A percentile compares a stretch with the other conserved stretches of the same genome.
Conservation (phyloP, 2,888 invertebrate species). For the Fabriciana adippe region DNA sequence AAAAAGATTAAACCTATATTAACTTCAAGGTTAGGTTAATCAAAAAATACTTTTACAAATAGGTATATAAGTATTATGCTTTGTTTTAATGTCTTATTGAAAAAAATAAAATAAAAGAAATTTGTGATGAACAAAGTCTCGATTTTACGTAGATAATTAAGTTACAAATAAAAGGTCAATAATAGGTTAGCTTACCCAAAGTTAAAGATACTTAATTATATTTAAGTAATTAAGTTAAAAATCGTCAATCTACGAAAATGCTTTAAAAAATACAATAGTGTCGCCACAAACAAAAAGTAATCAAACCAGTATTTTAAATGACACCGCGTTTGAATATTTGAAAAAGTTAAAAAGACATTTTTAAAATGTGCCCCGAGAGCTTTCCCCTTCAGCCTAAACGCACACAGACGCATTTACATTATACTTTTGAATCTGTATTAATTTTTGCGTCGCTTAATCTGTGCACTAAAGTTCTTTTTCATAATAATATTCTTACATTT, state of each 20-base stretch:
- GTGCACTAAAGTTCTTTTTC: constrained; percentile 5
- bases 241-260: constrained; percentile 22
- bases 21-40: constrained; percentile 11
- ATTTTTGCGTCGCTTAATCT: constrained; percentile 25
- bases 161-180: neutral
- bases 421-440: constrained; percentile 26
- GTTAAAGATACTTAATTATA: constrained; percentile 9
- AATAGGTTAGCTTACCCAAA: neutral
- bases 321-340: constrained; percentile 56
- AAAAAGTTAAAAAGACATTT: constrained; percentile 70
- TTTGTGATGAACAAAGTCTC: neutral
- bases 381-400: constrained; percentile 68
- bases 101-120: neutral
- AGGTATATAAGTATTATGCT: neutral
- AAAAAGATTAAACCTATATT: neutral
- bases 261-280: constrained; percentile 24
- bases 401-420: constrained; percentile 52
- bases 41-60: constrained; percentile 1
- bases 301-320: constrained; percentile 40
- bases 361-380: constrained; percentile 63
- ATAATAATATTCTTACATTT: neutral
- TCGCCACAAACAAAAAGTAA: constrained; percentile 34
- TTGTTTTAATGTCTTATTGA: neutral
- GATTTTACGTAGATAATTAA: constrained; percentile 3
- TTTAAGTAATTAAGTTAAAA: constrained; percentile 17